These are phyloP conservation scores for Hymenopus coronatus DNA, from an alignment of 2,888 invertebrate species.

Conservation along the genomic window DNA sequence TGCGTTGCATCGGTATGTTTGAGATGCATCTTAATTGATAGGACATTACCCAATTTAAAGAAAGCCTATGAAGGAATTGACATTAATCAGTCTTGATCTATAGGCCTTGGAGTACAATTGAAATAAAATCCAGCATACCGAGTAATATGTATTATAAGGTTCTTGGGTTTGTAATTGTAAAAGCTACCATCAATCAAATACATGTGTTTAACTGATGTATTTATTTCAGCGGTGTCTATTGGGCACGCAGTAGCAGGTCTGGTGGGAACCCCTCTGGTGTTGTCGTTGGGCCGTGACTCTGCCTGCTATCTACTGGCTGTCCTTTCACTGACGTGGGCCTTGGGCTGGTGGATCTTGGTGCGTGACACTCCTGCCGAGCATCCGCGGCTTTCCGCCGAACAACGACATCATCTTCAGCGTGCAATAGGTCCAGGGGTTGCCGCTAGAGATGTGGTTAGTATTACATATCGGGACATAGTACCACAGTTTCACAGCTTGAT, in stretches of 20 bases:
- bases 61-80: too few species aligned
- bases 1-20: too few species aligned
- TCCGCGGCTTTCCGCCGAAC: slow-evolving; percentile 20
- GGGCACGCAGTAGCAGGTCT: slow-evolving; percentile 57
- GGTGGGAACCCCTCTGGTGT: slow-evolving; percentile 53
- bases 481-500: not conserved
- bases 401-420: slow-evolving; percentile 23
- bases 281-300: slow-evolving; percentile 53
- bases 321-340: slow-evolving; percentile 53
- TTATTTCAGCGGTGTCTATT: slow-evolving; percentile 51
- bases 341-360: slow-evolving; percentile 55
- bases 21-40: too few species aligned
- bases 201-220: not conserved
- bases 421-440: slow-evolving; percentile 20
- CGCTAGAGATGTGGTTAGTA: slow-evolving; percentile 14
- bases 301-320: slow-evolving; percentile 53
- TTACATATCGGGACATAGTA: too few species aligned
- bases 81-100: too few species aligned
- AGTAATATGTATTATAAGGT: too few species aligned
- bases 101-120: too few species aligned
- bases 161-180: too few species aligned
- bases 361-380: slow-evolving; percentile 51
- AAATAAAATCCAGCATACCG: too few species aligned
- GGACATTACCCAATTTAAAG: too few species aligned
- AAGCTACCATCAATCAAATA: too few species aligned